Percentiles rank a stretch among this genome's conserved stretches.
Evolutionary conservation across 1,140 invertebrate species (phyloP).

Genomic region (Trichonephila clavata): DNA sequence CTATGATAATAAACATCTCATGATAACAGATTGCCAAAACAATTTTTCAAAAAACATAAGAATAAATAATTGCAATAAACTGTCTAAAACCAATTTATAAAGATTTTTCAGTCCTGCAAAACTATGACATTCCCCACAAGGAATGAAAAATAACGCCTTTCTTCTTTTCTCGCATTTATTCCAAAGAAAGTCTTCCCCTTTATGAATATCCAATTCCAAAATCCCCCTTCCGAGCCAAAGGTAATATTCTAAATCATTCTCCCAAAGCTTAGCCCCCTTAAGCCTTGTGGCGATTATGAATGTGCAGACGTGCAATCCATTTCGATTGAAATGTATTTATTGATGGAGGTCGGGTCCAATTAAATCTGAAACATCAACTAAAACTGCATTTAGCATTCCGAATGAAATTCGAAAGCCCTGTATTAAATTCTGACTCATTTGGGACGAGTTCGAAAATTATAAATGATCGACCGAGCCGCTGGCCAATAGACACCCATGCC

Average conservation of each 20-base stretch:
- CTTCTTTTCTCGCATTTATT: neutral
- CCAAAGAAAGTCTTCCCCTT: neutral
- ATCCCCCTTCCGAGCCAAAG: neutral
- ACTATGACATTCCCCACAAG: neutral
- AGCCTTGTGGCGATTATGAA: slow-evolving; percentile 13
- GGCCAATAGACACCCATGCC: slow-evolving; percentile 31
- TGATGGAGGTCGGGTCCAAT: slow-evolving; percentile 34
- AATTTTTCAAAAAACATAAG: too few species aligned
- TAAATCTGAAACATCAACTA: slow-evolving; percentile 52
- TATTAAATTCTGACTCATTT: slow-evolving; percentile 52
- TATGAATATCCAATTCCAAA: neutral
- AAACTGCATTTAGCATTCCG: slow-evolving; percentile 49
- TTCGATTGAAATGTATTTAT: slow-evolving; percentile 41
- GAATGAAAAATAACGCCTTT: neutral
- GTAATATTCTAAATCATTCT: neutral
- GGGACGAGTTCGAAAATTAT: slow-evolving; percentile 52
- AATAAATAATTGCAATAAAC: too few species aligned
- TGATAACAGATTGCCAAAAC: too few species aligned
- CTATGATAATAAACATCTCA: too few species aligned
- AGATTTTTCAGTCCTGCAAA: too few species aligned
- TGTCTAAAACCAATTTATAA: too few species aligned
- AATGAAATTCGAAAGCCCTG: slow-evolving; percentile 40
- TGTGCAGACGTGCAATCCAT: slow-evolving; percentile 28
- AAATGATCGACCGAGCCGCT: slow-evolving; percentile 40
- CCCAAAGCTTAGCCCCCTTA: neutral